Conservation (phyloP, 2,113 vertebrate genomes). For the Callopanchax toddi region DNA sequence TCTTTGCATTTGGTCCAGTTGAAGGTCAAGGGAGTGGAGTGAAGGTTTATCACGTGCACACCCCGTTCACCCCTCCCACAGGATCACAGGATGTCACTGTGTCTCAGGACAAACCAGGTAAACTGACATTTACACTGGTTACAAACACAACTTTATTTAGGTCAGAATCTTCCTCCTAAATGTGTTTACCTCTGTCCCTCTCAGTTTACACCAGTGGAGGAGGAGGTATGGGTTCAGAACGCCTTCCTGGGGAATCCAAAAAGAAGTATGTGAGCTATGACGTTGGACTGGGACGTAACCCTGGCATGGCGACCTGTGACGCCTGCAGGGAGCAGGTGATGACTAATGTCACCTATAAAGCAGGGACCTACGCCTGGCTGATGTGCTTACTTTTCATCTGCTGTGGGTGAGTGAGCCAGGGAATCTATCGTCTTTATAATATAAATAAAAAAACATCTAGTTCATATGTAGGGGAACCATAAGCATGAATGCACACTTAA, state of each 20-base stretch:
- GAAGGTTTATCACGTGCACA: conserved; percentile 76
- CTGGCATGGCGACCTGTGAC: conserved; percentile 73
- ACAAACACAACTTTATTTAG: too few relatives aligned
- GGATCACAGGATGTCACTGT: fast-evolving
- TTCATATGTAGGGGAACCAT: too few relatives aligned
- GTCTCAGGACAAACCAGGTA: conserved; percentile 31
- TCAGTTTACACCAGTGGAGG: conserved; percentile 45
- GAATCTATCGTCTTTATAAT: too few relatives aligned
- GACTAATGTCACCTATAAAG: conserved; percentile 77
- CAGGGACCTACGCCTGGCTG: conserved; percentile 78
- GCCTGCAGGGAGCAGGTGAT: conserved; percentile 79
- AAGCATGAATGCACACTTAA: too few relatives aligned
- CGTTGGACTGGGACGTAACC: conserved; percentile 37
- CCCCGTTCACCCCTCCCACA: conserved; percentile 58
- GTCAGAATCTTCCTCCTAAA: too few relatives aligned
- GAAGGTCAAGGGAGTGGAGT: conserved; percentile 16
- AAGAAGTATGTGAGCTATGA: conserved; percentile 74
- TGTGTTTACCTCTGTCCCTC: neutral
- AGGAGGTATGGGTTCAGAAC: neutral
- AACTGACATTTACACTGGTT: neutral
- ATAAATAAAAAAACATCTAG: too few relatives aligned
- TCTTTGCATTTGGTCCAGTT: conserved; percentile 11
- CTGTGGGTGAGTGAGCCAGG: conserved; percentile 72
- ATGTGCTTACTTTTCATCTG: conserved; percentile 82
- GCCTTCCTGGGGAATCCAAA: conserved; percentile 6